Evolutionary conservation across 2,797 vertebrate species (phyloP).

Genomic region (Coendou prehensilis): DNA sequence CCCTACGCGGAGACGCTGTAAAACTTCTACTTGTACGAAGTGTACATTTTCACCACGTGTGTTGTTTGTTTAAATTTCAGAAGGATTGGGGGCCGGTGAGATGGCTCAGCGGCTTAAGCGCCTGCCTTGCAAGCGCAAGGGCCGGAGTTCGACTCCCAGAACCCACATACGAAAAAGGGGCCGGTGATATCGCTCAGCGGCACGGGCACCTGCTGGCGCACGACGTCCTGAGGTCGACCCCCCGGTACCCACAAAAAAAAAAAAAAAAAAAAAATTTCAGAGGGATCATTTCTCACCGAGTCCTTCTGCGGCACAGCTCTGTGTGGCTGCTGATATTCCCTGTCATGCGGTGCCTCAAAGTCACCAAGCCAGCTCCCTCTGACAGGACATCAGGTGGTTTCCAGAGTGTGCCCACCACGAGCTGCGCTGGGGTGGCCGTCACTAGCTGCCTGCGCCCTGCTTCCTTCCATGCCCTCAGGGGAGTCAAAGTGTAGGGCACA

Average conservation of each 20-base stretch:
- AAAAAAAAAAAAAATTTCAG: background rate
- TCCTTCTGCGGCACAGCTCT: background rate
- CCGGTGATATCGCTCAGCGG: no score
- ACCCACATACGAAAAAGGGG: no score
- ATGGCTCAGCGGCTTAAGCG: no score
- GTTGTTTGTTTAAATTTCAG: background rate
- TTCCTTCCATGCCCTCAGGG: no score
- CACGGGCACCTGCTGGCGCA: no score
- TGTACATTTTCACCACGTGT: background rate
- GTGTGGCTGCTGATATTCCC: accelerated
- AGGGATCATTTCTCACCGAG: background rate
- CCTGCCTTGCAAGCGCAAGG: no score
- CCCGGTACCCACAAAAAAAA: no score
- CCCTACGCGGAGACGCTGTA: background rate
- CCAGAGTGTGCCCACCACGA: background rate
- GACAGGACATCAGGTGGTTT: accelerated
- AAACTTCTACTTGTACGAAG: background rate
- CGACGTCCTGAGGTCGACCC: no score
- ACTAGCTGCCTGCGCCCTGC: background rate
- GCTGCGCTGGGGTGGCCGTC: accelerated
- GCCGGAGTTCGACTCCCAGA: no score
- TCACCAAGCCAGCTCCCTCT: background rate
- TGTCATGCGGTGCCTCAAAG: accelerated
- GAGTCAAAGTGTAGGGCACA: background rate
- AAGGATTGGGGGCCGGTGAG: background rate